Conservation (phyloP, 2,888 invertebrate species). For the Spodoptera picta region DNA sequence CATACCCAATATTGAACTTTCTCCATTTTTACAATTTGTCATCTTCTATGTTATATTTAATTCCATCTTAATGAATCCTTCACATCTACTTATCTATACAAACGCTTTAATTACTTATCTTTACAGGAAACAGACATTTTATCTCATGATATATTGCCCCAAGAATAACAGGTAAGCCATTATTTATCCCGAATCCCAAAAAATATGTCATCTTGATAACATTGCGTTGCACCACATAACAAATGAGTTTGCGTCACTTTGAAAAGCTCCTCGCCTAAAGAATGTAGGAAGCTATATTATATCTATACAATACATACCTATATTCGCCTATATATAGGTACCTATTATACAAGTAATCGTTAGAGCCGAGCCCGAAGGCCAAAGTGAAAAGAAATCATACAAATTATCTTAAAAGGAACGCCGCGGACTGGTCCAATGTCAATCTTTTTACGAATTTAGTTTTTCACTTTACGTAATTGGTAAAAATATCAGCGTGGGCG, state of each 20-base stretch:
- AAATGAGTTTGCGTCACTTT: constrained; percentile 61
- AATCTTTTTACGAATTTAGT: constrained; percentile 63
- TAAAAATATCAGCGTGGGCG: constrained; percentile 41
- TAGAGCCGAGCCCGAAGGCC: constrained; percentile 47
- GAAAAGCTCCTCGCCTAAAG: constrained; percentile 61
- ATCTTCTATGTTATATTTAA: no score
- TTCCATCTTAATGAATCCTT: no score
- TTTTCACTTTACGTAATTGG: constrained; percentile 52
- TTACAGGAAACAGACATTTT: no score
- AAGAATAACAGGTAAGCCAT: no score
- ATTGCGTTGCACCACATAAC: constrained; percentile 48
- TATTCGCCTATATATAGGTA: no score
- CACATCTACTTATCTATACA: no score
- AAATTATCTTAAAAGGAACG: constrained; percentile 72
- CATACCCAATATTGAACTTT: no score
- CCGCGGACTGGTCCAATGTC: constrained; percentile 59
- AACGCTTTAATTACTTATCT: no score
- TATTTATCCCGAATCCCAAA: neutral
- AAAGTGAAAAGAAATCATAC: constrained; percentile 66
- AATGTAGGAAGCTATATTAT: constrained; percentile 59
- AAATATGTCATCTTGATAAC: constrained; percentile 7
- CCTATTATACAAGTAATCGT: constrained; percentile 38
- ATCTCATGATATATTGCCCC: no score
- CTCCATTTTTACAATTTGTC: no score
- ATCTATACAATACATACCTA: constrained; percentile 42